These are phyloP conservation scores for Andrena trimmerana DNA, from an alignment of 2,888 invertebrate species.

Conservation along the genomic window DNA sequence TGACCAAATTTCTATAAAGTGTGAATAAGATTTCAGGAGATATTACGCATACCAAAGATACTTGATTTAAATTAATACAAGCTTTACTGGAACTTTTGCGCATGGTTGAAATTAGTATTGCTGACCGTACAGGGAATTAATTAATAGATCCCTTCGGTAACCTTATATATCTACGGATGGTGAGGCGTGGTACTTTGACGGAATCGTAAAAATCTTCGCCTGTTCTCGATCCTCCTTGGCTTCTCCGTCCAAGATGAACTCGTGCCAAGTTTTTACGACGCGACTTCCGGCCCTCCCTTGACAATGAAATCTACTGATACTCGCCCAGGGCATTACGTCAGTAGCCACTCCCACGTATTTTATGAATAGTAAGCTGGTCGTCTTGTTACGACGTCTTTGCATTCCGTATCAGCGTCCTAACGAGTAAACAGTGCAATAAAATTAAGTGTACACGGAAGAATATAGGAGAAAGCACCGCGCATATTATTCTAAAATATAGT, in stretches of 20 bases:
- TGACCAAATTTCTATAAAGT: too few relatives aligned
- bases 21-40: too few relatives aligned
- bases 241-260: constrained; percentile 33
- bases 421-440: constrained; percentile 29
- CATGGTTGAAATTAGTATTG: neutral
- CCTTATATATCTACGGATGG: constrained; percentile 5
- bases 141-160: constrained; percentile 26
- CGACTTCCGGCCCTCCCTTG: constrained; percentile 48
- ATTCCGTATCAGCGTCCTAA: constrained; percentile 9
- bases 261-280: constrained; percentile 62
- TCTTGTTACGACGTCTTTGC: constrained; percentile 16
- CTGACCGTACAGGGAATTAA: constrained; percentile 29
- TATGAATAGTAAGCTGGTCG: constrained; percentile 50
- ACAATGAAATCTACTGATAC: constrained; percentile 58
- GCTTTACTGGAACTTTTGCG: neutral
- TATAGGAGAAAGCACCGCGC: neutral
- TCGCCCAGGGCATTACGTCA: constrained; percentile 40
- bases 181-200: constrained; percentile 22
- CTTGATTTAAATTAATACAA: too few relatives aligned
- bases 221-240: constrained; percentile 27
- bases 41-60: too few relatives aligned
- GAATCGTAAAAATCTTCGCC: constrained; percentile 59
- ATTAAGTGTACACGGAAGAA: neutral
- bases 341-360: constrained; percentile 36
- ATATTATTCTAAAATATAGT: neutral